Conservation (phyloP, 1,140 invertebrate species). For the Polypedilum pembai region DNA sequence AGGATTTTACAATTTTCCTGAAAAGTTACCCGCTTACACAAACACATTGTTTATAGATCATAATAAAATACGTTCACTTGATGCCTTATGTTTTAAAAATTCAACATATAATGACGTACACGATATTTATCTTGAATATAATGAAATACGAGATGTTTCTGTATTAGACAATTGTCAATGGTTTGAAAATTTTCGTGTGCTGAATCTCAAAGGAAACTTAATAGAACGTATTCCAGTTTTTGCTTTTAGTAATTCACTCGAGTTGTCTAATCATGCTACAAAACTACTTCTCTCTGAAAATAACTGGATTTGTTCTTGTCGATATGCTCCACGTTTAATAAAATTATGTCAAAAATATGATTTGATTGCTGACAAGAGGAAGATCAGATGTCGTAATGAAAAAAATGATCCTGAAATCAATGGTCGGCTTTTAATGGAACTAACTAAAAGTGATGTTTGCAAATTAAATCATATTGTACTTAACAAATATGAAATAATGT, state of each 20-base stretch:
- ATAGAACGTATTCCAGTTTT: not conserved
- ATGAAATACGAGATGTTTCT: not conserved
- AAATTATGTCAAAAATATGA: constrained; percentile 25
- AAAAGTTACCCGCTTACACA: not conserved
- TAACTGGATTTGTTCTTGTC: not conserved
- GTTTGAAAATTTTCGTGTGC: constrained; percentile 16
- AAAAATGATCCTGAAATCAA: not conserved
- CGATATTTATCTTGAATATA: constrained; percentile 18
- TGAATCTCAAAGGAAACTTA: constrained; percentile 21
- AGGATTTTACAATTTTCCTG: constrained; percentile 1
- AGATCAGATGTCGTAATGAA: not conserved
- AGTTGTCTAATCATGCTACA: not conserved
- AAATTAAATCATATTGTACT: not conserved
- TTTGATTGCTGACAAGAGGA: not conserved
- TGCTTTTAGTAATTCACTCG: not conserved
- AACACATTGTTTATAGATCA: not conserved
- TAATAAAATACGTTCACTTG: not conserved
- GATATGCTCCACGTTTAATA: not conserved
- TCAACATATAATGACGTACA: constrained; percentile 6
- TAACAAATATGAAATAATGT: constrained; percentile 15
- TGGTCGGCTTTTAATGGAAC: not conserved
- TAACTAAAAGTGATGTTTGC: not conserved
- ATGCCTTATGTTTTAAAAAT: constrained; percentile 8
- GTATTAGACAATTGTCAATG: not conserved
- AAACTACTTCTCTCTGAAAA: not conserved